These are phyloP conservation scores for Cryptocephalus moraei DNA, from an alignment of 2,888 invertebrate genomes.

Conservation along the genomic window DNA sequence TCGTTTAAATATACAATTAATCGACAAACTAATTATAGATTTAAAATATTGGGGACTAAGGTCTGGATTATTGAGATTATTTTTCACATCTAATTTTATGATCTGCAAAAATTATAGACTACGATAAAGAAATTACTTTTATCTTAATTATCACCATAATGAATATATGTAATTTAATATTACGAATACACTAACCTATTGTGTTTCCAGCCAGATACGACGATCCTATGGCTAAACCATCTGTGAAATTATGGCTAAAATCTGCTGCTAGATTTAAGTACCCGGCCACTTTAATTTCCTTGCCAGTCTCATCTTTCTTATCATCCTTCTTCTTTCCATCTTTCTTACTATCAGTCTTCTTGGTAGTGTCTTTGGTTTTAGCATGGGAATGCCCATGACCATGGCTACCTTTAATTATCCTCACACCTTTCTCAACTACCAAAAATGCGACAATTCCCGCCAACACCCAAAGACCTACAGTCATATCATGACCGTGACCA, in stretches of 20 bases:
- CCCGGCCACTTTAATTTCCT: constrained; percentile 71
- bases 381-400: constrained; percentile 55
- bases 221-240: constrained; percentile 97
- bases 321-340: neutral
- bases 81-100: no score
- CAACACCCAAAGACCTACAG: constrained; percentile 89
- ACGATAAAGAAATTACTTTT: neutral
- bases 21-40: neutral
- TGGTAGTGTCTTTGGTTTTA: constrained; percentile 38
- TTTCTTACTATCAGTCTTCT: constrained; percentile 2
- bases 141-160: neutral
- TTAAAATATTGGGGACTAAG: neutral
- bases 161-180: neutral
- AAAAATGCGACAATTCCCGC: constrained; percentile 88
- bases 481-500: constrained; percentile 66
- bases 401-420: constrained; percentile 73
- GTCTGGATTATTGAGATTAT: no score
- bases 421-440: constrained; percentile 85
- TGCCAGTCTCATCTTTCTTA: constrained; percentile 31
- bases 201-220: constrained; percentile 88
- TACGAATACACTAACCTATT: constrained; percentile 44
- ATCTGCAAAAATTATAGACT: neutral
- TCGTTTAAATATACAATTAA: neutral
- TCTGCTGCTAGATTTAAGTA: constrained; percentile 97
- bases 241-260: constrained; percentile 98